Percentiles rank a stretch among this genome's conserved stretches.
phyloP scores from a whole-genome alignment of 2,797 vertebrate species.

The Tenualosa ilisha region DNA sequence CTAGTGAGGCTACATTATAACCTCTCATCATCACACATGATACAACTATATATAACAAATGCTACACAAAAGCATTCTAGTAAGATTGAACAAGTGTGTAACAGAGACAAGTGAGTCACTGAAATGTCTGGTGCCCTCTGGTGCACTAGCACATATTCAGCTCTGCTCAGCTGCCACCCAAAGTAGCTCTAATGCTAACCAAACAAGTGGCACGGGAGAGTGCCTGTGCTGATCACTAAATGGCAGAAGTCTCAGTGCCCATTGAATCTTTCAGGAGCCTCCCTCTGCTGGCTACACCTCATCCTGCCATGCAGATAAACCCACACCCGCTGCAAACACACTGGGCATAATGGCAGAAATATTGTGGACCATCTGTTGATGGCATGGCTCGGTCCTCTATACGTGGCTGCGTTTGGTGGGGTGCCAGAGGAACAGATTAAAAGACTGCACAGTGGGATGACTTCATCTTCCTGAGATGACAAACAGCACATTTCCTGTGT shows the following conservation, averaged over 20 bases:
- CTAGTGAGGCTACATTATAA: neutral
- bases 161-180: too few relatives aligned
- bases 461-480: conserved; percentile 6
- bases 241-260: neutral
- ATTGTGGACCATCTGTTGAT: conserved; percentile 10
- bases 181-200: neutral
- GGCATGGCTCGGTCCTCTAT: neutral
- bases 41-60: too few relatives aligned
- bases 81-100: neutral
- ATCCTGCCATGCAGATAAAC: conserved; percentile 5
- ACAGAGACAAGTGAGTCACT: neutral
- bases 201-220: neutral
- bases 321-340: neutral
- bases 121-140: neutral
- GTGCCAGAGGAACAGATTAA: neutral
- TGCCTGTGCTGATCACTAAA: neutral
- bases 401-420: neutral
- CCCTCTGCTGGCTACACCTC: neutral
- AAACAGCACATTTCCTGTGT: neutral
- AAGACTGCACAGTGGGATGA: neutral
- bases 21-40: neutral
- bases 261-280: neutral
- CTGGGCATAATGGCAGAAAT: conserved; percentile 19
- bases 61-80: neutral
- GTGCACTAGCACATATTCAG: too few relatives aligned